Evolutionary conservation across 2,888 invertebrate species (phyloP), one percentile per base, ranked within the genome.

Genomic region (Drosophila yooni): DNA sequence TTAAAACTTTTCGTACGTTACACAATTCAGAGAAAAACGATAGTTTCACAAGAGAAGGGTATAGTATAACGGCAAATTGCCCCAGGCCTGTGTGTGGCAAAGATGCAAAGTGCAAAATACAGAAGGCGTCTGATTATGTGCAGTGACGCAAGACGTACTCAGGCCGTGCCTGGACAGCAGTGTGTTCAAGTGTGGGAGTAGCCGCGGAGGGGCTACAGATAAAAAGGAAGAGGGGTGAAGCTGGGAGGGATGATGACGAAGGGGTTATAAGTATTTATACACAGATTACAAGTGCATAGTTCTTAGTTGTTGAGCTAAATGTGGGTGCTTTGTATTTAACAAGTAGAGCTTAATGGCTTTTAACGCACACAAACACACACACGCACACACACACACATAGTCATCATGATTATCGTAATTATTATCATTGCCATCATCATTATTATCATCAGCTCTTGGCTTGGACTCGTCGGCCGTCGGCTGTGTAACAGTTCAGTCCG

Each of bases 291-390:
- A 81, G 82, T 70, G 79, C 74, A 79, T 81, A 77, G 78, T 81
- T 81, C 74, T 69, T 71, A 63, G 78, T 60, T 67, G 77, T 63
- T 63, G 76, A 73, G 87, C 82, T 84, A 83, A 83, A 85, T 83
- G 79, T 78, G 79, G 76, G 82, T 76, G 81, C 87, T 90, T 87
- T 90, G 90, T 87, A 86, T 88, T 88, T 67, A 70, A 90, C 89
- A 87, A 87, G 90, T 77, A 90, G 87, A 83, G 89, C 87, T 78
- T 87, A 87, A 88, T 90, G 89, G 87, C 89, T 87, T 86, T 88
- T 90, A 82, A 67, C 75, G 72, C 56, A 81, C 73, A 57, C 67
- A 70, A 34, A 74, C 66, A 67, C 65, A 73, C 61, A 67, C 59
- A 59, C 57, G 59, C 48, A 57, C 63, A 61, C 53, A 36, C 38